These are phyloP conservation scores for Yponomeuta malinellus DNA, from an alignment of 2,888 invertebrate species.

Conservation along the genomic window DNA sequence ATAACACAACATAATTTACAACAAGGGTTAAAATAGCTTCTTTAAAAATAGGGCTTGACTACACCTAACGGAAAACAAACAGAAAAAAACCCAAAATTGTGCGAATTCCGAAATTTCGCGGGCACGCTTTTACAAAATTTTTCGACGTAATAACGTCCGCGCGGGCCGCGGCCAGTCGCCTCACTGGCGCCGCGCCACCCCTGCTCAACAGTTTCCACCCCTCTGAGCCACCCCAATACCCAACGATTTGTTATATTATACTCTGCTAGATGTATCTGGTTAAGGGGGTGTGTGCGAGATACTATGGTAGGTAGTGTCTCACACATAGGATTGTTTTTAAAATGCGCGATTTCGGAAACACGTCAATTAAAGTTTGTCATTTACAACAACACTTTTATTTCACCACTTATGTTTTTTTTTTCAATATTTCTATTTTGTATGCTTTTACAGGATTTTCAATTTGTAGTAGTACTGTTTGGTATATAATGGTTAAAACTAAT, in stretches of 20 bases:
- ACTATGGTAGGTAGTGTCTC: too few relatives aligned
- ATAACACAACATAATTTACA: too few relatives aligned
- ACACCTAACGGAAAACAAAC: background rate
- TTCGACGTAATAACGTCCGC: conserved; percentile 34
- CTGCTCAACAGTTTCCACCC: conserved; percentile 71
- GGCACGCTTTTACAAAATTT: background rate
- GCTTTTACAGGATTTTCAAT: too few relatives aligned
- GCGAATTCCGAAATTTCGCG: conserved; percentile 8
- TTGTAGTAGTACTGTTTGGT: too few relatives aligned
- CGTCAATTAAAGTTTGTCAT: too few relatives aligned
- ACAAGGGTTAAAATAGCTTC: too few relatives aligned
- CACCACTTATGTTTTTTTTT: too few relatives aligned
- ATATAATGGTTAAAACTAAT: too few relatives aligned
- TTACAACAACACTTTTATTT: too few relatives aligned
- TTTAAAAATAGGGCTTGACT: background rate
- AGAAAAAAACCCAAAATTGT: background rate
- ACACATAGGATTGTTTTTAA: too few relatives aligned
- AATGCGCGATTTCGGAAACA: too few relatives aligned
- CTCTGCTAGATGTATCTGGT: background rate
- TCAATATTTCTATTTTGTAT: too few relatives aligned
- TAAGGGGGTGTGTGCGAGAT: background rate
- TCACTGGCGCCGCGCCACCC: conserved; percentile 60
- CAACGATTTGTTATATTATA: conserved; percentile 19
- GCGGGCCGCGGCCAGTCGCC: conserved; percentile 46
- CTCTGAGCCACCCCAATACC: conserved; percentile 48